Evolutionary conservation across 2,113 vertebrate species (phyloP).

Genomic region (Orientallactaga bullata): DNA sequence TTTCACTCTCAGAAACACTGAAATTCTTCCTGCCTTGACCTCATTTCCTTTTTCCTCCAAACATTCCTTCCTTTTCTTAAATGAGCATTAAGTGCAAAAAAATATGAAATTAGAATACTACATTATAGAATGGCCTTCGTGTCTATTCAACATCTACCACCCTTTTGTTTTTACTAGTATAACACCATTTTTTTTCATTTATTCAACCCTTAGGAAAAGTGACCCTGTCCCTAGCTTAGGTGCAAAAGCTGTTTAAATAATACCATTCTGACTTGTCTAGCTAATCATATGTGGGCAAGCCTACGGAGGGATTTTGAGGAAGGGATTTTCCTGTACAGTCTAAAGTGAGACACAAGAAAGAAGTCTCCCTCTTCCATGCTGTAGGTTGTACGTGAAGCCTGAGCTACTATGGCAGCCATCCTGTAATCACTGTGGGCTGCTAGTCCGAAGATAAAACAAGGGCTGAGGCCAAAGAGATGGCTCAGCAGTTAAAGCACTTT

Average conservation of each 20-base stretch:
- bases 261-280: neutral
- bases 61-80: slow-evolving; percentile 32
- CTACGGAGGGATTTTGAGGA: neutral
- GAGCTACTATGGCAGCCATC: neutral
- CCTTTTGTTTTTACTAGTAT: neutral
- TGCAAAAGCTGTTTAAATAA: neutral
- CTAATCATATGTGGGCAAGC: neutral
- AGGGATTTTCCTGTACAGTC: neutral
- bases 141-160: neutral
- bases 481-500: too few species aligned
- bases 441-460: neutral
- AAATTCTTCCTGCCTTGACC: neutral
- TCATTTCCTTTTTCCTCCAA: neutral
- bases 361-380: neutral
- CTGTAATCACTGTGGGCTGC: neutral
- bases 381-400: neutral
- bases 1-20: neutral
- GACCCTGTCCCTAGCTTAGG: neutral
- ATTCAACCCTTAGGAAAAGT: neutral
- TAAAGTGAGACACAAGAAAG: neutral
- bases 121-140: neutral
- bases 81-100: neutral
- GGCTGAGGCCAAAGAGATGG: too few species aligned
- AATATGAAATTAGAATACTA: neutral
- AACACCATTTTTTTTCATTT: neutral